phyloP scores from a whole-genome alignment of 1,140 invertebrate genomes.

The Bathynomus jamesi region DNA sequence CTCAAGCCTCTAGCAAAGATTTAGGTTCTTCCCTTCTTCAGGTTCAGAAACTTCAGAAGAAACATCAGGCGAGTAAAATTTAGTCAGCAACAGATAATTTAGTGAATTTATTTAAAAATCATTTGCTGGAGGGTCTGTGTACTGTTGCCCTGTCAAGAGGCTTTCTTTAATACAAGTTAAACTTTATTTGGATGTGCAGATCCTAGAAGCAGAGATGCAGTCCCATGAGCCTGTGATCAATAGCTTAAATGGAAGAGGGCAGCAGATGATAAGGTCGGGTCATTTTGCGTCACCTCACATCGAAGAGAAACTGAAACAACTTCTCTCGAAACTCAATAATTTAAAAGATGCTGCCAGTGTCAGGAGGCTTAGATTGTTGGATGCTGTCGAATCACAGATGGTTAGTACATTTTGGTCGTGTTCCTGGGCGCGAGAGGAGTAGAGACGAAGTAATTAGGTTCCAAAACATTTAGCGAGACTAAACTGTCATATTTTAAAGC shows the following conservation, averaged over 20 bases:
- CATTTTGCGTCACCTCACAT: conserved; percentile 71
- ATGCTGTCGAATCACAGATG: conserved; percentile 77
- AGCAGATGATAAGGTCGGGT: conserved; percentile 68
- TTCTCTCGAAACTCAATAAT: conserved; percentile 56
- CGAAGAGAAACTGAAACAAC: conserved; percentile 54
- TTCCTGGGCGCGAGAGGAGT: no score
- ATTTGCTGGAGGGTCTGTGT: no score
- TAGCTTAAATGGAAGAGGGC: conserved; percentile 59
- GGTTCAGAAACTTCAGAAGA: conserved; percentile 94
- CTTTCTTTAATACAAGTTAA: no score
- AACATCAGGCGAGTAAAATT: conserved; percentile 60
- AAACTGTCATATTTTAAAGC: no score
- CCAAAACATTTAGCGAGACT: no score
- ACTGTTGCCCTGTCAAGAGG: no score
- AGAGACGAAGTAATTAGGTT: no score
- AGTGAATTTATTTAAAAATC: no score
- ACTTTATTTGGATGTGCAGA: no score
- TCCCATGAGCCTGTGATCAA: conserved; percentile 72
- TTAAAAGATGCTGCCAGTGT: conserved; percentile 63
- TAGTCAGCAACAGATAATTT: no score
- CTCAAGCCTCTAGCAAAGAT: conserved; percentile 68
- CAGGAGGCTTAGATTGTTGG: conserved; percentile 60
- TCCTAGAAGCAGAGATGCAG: conserved; percentile 70
- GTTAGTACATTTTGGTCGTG: conserved; percentile 49
- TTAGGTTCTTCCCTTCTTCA: conserved; percentile 70